Evolutionary conservation across 1,140 invertebrate species (phyloP).

Genomic region (Caenorhabditis latens): DNA sequence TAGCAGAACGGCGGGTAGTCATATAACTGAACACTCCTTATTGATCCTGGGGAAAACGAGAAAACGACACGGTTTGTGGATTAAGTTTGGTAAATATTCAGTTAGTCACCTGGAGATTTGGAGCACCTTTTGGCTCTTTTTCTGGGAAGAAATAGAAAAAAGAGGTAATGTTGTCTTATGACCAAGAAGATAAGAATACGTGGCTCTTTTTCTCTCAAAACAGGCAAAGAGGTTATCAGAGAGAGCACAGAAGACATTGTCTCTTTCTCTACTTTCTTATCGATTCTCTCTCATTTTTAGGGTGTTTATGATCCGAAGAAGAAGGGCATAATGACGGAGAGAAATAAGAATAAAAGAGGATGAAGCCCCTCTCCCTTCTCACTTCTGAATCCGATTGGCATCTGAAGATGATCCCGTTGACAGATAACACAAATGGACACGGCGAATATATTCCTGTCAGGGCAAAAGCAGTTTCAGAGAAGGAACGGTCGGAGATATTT

Average conservation of each 20-base stretch:
- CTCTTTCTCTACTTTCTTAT: slow-evolving; percentile 12
- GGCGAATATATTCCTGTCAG: neutral
- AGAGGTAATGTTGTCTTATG: neutral
- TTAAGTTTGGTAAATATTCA: neutral
- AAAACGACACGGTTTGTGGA: neutral
- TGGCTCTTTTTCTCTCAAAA: neutral
- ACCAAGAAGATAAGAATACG: slow-evolving; percentile 27
- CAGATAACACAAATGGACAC: neutral
- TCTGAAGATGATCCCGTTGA: slow-evolving; percentile 21
- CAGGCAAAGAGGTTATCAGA: neutral
- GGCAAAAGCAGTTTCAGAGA: neutral
- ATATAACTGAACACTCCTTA: slow-evolving; percentile 1
- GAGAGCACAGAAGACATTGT: neutral
- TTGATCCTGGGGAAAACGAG: neutral
- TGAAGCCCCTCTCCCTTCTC: too few relatives aligned
- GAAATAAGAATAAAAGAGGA: neutral
- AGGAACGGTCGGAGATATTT: neutral
- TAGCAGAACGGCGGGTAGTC: neutral
- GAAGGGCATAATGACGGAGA: slow-evolving; percentile 28
- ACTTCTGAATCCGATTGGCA: slow-evolving; percentile 17
- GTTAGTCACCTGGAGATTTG: neutral
- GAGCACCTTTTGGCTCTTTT: neutral
- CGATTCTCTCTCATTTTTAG: neutral
- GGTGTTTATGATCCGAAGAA: slow-evolving; percentile 31
- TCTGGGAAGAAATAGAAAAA: too few relatives aligned